These are phyloP conservation scores for Megamerina dolium DNA, from an alignment of 2,888 invertebrate species.

Conservation along the genomic window DNA sequence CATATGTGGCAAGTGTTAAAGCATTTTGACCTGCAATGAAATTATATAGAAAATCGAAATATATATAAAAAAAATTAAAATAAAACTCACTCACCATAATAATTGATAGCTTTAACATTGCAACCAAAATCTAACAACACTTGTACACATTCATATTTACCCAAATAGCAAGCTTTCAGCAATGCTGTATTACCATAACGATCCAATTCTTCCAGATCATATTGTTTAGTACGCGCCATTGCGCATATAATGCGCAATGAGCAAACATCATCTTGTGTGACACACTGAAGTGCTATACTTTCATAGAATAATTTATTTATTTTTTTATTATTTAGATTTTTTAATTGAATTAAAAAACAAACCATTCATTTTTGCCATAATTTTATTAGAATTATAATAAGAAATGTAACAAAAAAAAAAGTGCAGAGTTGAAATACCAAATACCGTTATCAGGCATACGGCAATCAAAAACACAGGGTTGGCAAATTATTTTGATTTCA, in stretches of 20 bases:
- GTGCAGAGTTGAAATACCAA: too few relatives aligned
- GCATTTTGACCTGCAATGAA: constrained; percentile 41
- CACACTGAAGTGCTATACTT: constrained; percentile 30
- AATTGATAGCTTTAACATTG: constrained; percentile 39
- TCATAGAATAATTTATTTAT: neutral
- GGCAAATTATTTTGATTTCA: too few relatives aligned
- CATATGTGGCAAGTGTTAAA: constrained; percentile 40
- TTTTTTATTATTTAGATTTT: constrained; percentile 1
- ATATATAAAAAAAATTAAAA: neutral
- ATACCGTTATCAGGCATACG: too few relatives aligned
- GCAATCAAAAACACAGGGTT: too few relatives aligned
- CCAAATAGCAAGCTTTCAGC: constrained; percentile 42
- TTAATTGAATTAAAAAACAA: neutral
- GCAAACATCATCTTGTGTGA: constrained; percentile 28
- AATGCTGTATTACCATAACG: constrained; percentile 44
- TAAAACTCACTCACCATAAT: constrained; percentile 29
- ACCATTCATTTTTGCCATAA: too few relatives aligned
- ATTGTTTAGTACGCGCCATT: constrained; percentile 19
- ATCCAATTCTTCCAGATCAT: constrained; percentile 37
- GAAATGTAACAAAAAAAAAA: too few relatives aligned
- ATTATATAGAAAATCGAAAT: constrained; percentile 1
- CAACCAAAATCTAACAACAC: constrained; percentile 32
- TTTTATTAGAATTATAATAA: too few relatives aligned
- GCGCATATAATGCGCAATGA: constrained; percentile 31
- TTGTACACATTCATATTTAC: constrained; percentile 30